Percentiles rank a stretch among this genome's conserved stretches.
These are phyloP conservation scores for Listronotus bonariensis DNA, from an alignment of 1,140 invertebrate genomes.

Conservation along the genomic window DNA sequence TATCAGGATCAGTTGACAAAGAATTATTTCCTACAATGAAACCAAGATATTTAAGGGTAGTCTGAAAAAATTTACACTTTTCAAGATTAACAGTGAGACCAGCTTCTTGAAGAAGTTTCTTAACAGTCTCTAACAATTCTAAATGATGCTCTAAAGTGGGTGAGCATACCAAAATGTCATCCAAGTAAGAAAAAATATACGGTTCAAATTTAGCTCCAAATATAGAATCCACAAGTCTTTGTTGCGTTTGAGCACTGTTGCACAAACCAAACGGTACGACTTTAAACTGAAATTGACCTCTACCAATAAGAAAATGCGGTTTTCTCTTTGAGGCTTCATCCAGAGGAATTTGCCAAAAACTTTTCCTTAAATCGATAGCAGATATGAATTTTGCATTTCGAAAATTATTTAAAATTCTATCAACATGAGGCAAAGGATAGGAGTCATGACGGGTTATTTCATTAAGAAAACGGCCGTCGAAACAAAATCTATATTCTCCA, in stretches of 20 bases:
- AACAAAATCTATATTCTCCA: slow-evolving; percentile 47
- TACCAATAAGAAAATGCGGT: slow-evolving; percentile 54
- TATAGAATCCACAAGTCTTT: slow-evolving; percentile 53
- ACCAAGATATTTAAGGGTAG: slow-evolving; percentile 51
- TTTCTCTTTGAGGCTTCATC: slow-evolving; percentile 40
- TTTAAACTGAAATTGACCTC: slow-evolving; percentile 50
- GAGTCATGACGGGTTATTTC: slow-evolving; percentile 49
- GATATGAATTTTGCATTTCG: slow-evolving; percentile 47
- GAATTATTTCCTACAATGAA: slow-evolving; percentile 48
- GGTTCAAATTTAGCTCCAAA: slow-evolving; percentile 48
- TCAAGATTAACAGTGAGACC: slow-evolving; percentile 38
- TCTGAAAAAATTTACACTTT: slow-evolving; percentile 43
- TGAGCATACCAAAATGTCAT: slow-evolving; percentile 52
- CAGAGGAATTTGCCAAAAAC: slow-evolving; percentile 53
- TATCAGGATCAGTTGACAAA: slow-evolving; percentile 45
- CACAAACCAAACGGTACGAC: slow-evolving; percentile 53
- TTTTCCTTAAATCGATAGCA: slow-evolving; percentile 48
- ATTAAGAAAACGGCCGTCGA: slow-evolving; percentile 54
- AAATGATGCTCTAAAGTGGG: slow-evolving; percentile 53
- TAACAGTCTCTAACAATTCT: slow-evolving; percentile 35
- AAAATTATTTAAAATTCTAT: slow-evolving; percentile 45
- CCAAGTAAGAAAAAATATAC: slow-evolving; percentile 46
- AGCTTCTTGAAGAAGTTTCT: slow-evolving; percentile 29
- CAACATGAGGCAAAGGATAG: slow-evolving; percentile 45
- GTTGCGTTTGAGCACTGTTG: slow-evolving; percentile 53